These are phyloP conservation scores for Thomomys bottae DNA, from an alignment of 2,113 vertebrate genomes.

Conservation along the genomic window DNA sequence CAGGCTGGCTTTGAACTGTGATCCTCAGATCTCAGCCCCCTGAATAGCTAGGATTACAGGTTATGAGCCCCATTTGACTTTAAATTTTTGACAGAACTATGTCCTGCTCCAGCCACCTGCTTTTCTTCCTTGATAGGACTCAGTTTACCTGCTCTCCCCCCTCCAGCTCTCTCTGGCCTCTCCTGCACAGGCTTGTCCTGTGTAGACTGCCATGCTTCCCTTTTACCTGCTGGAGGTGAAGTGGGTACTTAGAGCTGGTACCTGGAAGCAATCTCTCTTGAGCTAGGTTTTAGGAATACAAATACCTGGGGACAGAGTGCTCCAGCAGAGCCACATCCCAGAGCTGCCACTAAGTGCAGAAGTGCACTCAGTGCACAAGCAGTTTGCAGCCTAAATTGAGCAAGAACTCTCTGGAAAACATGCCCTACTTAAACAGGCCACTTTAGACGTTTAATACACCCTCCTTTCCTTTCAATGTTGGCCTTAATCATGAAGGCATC, in stretches of 20 bases:
- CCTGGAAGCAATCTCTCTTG: background rate
- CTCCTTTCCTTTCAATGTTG: conserved; percentile 17
- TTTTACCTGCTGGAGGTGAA: background rate
- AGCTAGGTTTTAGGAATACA: background rate
- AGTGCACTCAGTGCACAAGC: background rate
- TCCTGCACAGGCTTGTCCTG: background rate
- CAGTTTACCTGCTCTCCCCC: background rate
- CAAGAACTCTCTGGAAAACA: background rate
- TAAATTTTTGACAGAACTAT: background rate
- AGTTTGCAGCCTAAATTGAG: background rate
- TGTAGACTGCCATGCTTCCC: background rate
- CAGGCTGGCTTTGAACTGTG: no score
- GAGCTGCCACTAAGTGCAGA: background rate
- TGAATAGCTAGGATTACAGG: no score
- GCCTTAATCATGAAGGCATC: conserved; percentile 2
- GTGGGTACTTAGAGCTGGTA: background rate
- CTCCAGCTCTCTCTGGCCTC: no score
- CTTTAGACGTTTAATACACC: background rate
- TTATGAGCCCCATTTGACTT: no score
- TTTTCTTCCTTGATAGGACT: background rate
- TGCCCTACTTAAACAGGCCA: background rate
- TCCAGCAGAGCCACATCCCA: background rate
- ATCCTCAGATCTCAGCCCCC: no score
- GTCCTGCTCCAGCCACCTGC: background rate
- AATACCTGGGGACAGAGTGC: background rate